These are phyloP conservation scores for Germaria angustata DNA, from an alignment of 2,888 invertebrate genomes.

Conservation along the genomic window DNA sequence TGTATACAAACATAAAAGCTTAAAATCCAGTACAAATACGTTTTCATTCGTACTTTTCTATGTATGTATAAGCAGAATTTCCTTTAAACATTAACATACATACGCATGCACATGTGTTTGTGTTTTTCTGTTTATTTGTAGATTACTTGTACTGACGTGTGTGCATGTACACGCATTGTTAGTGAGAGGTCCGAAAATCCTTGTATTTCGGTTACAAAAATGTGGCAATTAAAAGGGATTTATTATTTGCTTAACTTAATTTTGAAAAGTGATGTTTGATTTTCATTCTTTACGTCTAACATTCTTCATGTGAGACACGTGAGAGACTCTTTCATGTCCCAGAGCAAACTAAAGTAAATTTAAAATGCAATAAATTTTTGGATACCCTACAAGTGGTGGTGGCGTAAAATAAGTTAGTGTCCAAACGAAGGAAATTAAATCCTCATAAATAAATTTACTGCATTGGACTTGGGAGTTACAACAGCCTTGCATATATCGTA, in stretches of 20 bases:
- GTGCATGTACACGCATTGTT: not conserved
- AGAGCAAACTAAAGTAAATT: conserved; percentile 3
- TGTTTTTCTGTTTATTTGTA: not conserved
- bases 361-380: not conserved
- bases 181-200: conserved; percentile 56
- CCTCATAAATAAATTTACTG: too few species aligned
- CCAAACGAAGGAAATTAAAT: too few species aligned
- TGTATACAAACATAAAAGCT: not conserved
- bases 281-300: conserved; percentile 15
- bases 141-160: not conserved
- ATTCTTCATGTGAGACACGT: conserved; percentile 5
- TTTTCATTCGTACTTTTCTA: not conserved
- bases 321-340: not conserved
- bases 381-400: conserved; percentile 3
- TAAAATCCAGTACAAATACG: conserved; percentile 15
- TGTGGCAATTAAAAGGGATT: conserved; percentile 66
- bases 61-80: not conserved
- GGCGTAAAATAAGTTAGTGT: too few species aligned
- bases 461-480: too few species aligned
- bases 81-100: not conserved
- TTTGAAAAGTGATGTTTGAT: conserved; percentile 63
- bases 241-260: conserved; percentile 66
- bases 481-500: too few species aligned
- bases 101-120: not conserved
- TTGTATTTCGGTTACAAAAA: conserved; percentile 49